Evolutionary conservation across 2,888 invertebrate genomes (phyloP).

Genomic region (Calameuta pallipes): DNA sequence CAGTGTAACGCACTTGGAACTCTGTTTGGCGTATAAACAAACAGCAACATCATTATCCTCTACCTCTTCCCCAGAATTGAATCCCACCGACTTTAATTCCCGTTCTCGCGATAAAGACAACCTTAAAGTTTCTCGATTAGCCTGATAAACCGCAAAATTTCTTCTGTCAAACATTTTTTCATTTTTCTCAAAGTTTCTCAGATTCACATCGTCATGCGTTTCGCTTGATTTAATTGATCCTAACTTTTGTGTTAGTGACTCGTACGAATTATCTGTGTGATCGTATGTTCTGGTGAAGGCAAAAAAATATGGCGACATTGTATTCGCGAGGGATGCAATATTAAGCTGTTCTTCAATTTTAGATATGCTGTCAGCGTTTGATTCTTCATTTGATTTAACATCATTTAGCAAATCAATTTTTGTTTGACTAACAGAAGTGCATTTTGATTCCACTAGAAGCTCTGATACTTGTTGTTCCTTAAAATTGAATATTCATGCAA

Average conservation of each 20-base stretch:
- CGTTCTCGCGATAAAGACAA: background rate
- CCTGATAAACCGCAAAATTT: background rate
- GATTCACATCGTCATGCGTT: background rate
- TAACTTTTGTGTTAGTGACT: slow-evolving; percentile 14
- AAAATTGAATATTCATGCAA: background rate
- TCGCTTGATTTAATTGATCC: slow-evolving; percentile 1
- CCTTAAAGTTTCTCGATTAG: background rate
- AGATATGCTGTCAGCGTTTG: background rate
- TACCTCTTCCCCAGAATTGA: slow-evolving; percentile 14
- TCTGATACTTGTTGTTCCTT: background rate
- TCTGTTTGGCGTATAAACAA: slow-evolving; percentile 36
- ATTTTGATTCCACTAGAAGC: slow-evolving; percentile 3
- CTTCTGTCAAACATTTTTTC: background rate
- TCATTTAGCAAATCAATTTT: background rate
- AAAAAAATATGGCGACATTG: slow-evolving; percentile 15
- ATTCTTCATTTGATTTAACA: background rate
- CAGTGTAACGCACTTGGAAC: slow-evolving; percentile 42
- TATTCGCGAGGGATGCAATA: background rate
- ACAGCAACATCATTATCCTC: slow-evolving; percentile 26
- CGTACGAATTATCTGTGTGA: slow-evolving; percentile 1
- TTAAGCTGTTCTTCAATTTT: background rate
- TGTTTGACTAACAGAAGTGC: background rate
- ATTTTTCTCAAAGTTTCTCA: background rate
- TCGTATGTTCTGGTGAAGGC: slow-evolving; percentile 16
- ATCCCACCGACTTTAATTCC: background rate